Conservation (phyloP, 2,888 invertebrate genomes). For the Margaritifera margaritifera region DNA sequence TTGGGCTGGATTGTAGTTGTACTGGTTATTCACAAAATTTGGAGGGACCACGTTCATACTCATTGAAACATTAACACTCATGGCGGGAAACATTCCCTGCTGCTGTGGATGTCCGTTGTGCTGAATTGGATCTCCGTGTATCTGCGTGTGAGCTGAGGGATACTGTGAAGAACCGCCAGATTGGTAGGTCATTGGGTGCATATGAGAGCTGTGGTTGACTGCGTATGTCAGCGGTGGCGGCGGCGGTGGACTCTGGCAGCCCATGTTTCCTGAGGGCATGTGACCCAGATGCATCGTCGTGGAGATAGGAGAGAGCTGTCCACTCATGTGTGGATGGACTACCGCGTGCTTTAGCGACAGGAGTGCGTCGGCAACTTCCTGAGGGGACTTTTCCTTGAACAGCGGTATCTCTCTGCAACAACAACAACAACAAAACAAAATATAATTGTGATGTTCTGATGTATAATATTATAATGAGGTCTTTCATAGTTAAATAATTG, state of each 20-base stretch:
- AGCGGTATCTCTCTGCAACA: constrained; percentile 64
- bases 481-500: too few species aligned
- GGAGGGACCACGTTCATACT: constrained; percentile 91
- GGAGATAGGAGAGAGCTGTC: constrained; percentile 72
- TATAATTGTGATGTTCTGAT: too few species aligned
- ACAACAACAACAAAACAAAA: too few species aligned
- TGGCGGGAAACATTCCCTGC: constrained; percentile 82
- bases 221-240: constrained; percentile 39
- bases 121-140: constrained; percentile 43
- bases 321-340: constrained; percentile 80
- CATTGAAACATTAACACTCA: constrained; percentile 98
- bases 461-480: too few species aligned
- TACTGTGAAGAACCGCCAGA: constrained; percentile 47
- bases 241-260: constrained; percentile 12
- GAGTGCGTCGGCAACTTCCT: constrained; percentile 89
- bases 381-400: constrained; percentile 67
- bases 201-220: constrained; percentile 41
- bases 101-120: constrained; percentile 29
- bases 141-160: constrained; percentile 38
- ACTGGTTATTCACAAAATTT: constrained; percentile 46
- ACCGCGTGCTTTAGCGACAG: constrained; percentile 90
- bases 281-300: constrained; percentile 52
- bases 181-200: constrained; percentile 43
- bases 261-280: constrained; percentile 4
- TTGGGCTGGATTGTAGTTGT: constrained; percentile 43